Evolutionary conservation across 2,797 vertebrate species (phyloP).

Genomic region (Parauchenoglanis ngamensis): DNA sequence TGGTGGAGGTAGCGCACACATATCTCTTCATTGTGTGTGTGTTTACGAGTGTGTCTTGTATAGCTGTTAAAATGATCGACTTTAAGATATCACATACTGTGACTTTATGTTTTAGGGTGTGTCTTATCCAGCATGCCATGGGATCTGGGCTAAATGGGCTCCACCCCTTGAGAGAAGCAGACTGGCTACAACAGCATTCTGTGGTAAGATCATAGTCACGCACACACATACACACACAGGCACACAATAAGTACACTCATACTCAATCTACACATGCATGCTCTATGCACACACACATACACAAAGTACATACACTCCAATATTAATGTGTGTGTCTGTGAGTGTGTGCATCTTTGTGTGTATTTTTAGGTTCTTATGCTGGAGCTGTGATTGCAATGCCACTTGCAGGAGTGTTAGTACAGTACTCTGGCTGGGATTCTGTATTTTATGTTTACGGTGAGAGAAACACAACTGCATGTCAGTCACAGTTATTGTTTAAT

Average conservation of each 20-base stretch:
- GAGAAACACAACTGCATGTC: constrained; percentile 34
- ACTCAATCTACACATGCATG: background rate
- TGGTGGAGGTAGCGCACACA: constrained; percentile 81
- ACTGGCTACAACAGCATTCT: constrained; percentile 83
- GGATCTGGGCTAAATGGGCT: constrained; percentile 87
- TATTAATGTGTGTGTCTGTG: background rate
- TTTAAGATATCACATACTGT: background rate
- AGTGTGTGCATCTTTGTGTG: background rate
- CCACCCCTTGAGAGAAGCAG: constrained; percentile 82
- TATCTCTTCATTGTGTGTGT: background rate
- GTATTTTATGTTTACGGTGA: constrained; percentile 98
- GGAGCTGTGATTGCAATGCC: constrained; percentile 98
- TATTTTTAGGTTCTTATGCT: constrained; percentile 88
- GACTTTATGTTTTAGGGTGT: constrained; percentile 72
- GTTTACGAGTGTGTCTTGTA: background rate
- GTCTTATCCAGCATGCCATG: constrained; percentile 84
- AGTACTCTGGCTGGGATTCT: constrained; percentile 94
- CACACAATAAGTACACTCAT: background rate
- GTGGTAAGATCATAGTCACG: constrained; percentile 68
- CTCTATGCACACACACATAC: background rate
- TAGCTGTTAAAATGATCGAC: background rate
- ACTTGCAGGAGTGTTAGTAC: constrained; percentile 90
- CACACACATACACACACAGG: background rate
- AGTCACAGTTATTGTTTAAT: background rate
- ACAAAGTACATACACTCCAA: background rate